phyloP scores from a whole-genome alignment of 1,140 invertebrate genomes.

The Schlechtendalia chinensis region DNA sequence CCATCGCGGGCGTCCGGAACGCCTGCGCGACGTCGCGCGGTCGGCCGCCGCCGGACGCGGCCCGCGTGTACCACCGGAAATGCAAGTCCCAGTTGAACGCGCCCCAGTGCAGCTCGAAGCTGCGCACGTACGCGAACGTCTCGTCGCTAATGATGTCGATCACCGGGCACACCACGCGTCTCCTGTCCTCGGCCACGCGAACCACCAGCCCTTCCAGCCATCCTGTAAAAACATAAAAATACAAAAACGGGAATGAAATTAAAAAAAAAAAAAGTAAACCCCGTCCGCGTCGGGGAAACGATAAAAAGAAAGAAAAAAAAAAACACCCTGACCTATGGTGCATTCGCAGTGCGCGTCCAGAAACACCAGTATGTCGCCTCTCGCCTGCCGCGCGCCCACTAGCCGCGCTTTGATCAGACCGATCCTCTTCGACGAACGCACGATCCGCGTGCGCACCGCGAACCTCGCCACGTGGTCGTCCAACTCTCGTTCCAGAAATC shows the following conservation, averaged over 20 bases:
- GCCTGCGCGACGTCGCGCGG: slow-evolving; percentile 69
- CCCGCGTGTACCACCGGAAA: slow-evolving; percentile 78
- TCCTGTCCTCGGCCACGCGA: slow-evolving; percentile 70
- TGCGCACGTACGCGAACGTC: slow-evolving; percentile 84
- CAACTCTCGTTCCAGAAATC: slow-evolving; percentile 72
- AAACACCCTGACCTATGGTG: no score
- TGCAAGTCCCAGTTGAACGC: slow-evolving; percentile 97
- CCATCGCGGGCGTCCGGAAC: slow-evolving; percentile 92
- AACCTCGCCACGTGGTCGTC: slow-evolving; percentile 75
- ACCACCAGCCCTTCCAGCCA: slow-evolving; percentile 86
- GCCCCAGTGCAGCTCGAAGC: slow-evolving; percentile 91
- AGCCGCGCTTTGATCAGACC: slow-evolving; percentile 85
- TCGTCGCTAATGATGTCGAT: slow-evolving; percentile 95
- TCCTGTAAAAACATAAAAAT: slow-evolving; percentile 58
- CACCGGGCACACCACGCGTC: slow-evolving; percentile 84
- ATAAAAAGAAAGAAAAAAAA: no score
- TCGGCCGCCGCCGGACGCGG: slow-evolving; percentile 63
- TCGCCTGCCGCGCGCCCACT: slow-evolving; percentile 75
- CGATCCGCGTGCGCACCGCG: slow-evolving; percentile 65
- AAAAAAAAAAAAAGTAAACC: no score
- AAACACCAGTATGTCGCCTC: slow-evolving; percentile 81
- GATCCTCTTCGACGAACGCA: slow-evolving; percentile 70
- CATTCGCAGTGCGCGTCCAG: slow-evolving; percentile 93
- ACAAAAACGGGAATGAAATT: no score
- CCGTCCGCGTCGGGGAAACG: no score